phyloP scores from a whole-genome alignment of 2,797 vertebrate genomes.

The Falco columbarius region DNA sequence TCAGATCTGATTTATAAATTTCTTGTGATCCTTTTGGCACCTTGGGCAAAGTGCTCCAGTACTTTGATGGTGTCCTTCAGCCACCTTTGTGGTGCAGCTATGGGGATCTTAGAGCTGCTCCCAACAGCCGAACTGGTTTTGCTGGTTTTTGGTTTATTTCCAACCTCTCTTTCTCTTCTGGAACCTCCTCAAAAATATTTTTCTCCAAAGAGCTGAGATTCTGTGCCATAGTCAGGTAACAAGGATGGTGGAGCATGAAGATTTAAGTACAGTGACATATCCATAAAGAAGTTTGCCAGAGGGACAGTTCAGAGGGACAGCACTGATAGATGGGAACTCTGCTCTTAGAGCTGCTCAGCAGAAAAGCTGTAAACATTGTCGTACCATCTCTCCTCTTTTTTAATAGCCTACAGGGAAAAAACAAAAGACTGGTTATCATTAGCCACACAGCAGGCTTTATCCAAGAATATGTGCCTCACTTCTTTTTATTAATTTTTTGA shows the following conservation, averaged over 20 bases:
- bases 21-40: not conserved
- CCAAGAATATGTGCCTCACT: slow-evolving; percentile 45
- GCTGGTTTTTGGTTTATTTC: no score
- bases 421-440: slow-evolving; percentile 41
- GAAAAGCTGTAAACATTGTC: slow-evolving; percentile 20
- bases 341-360: not conserved
- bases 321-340: not conserved
- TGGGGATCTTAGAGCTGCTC: not conserved
- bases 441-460: slow-evolving; percentile 46
- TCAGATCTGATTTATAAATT: not conserved
- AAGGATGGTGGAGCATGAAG: not conserved
- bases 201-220: not conserved
- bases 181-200: not conserved
- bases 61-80: not conserved
- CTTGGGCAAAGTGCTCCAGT: not conserved
- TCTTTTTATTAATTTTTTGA: slow-evolving; percentile 35
- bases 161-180: not conserved
- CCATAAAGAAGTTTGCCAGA: not conserved
- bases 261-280: not conserved
- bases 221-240: not conserved
- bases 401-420: slow-evolving; percentile 8
- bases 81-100: not conserved
- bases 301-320: not conserved
- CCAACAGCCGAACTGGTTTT: not conserved
- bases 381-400: slow-evolving; percentile 26